phyloP scores from a whole-genome alignment of 1,140 invertebrate species.

The Magallana ariakensis region DNA sequence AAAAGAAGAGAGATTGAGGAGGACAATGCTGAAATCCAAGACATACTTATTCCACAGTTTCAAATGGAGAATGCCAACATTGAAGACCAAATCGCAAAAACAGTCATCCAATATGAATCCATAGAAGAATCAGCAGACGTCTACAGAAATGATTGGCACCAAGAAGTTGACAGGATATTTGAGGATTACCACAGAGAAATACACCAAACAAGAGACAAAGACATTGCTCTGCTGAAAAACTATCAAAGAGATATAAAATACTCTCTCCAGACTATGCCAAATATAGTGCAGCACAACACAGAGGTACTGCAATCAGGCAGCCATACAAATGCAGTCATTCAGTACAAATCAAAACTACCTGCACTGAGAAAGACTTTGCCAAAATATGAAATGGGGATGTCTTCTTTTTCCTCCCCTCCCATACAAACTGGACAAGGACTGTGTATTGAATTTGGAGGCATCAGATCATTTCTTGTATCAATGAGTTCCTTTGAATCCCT shows the following conservation, averaged over 20 bases:
- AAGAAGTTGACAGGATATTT: constrained; percentile 11
- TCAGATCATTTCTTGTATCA: background rate
- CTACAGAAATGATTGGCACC: constrained; percentile 4
- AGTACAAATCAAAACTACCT: background rate
- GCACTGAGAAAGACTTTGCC: background rate
- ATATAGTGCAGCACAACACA: background rate
- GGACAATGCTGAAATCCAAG: background rate
- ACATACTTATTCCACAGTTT: background rate
- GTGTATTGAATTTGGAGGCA: background rate
- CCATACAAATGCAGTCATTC: background rate
- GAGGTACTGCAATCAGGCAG: background rate
- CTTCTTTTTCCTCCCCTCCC: background rate
- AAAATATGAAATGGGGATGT: constrained; percentile 9
- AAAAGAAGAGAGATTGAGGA: constrained; percentile 20
- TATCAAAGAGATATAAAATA: background rate
- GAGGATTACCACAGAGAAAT: background rate
- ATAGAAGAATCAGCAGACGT: background rate
- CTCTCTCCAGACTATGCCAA: background rate
- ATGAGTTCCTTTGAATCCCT: constrained; percentile 11
- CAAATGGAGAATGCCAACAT: background rate
- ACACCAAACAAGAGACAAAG: background rate
- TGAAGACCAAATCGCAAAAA: background rate
- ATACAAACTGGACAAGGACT: background rate
- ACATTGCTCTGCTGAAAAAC: background rate
- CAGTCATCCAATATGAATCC: background rate